phyloP scores from a whole-genome alignment of 2,888 invertebrate genomes.

The Rhagonycha lutea region DNA sequence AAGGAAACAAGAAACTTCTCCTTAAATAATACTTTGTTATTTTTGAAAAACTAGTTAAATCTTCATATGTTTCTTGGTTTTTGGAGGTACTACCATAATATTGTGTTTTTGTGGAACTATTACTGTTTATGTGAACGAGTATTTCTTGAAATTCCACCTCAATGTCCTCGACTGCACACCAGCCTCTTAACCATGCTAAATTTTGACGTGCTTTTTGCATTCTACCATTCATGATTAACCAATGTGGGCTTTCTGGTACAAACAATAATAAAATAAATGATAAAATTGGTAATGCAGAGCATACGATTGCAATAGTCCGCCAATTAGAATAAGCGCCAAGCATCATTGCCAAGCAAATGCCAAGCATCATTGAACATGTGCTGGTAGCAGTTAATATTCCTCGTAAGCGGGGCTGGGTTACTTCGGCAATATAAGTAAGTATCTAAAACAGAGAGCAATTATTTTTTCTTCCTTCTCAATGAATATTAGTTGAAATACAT shows the following conservation, averaged over 20 bases:
- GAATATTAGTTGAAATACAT: conserved; percentile 46
- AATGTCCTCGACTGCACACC: conserved; percentile 67
- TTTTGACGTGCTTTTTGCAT: conserved; percentile 68
- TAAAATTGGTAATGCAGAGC: conserved; percentile 65
- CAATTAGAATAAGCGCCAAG: conserved; percentile 73
- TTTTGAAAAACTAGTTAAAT: conserved; percentile 36
- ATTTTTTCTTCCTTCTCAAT: no score
- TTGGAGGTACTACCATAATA: neutral
- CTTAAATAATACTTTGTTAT: conserved; percentile 56
- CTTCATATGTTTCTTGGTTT: conserved; percentile 25
- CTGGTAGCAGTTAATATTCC: conserved; percentile 77
- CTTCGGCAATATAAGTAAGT: conserved; percentile 81
- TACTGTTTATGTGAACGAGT: neutral
- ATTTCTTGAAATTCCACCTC: conserved; percentile 64
- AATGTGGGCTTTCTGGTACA: conserved; percentile 82
- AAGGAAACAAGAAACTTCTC: conserved; percentile 70
- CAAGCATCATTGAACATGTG: conserved; percentile 74
- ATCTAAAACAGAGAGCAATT: conserved; percentile 57
- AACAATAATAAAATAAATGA: conserved; percentile 69
- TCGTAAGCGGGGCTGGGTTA: conserved; percentile 78
- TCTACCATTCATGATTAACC: conserved; percentile 72
- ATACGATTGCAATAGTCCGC: conserved; percentile 72
- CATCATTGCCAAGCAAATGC: no score
- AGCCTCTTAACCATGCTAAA: conserved; percentile 79
- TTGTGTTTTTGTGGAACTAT: neutral